Evolutionary conservation across 2,888 invertebrate genomes (phyloP).

Genomic region (Trichogramma evanescens): DNA sequence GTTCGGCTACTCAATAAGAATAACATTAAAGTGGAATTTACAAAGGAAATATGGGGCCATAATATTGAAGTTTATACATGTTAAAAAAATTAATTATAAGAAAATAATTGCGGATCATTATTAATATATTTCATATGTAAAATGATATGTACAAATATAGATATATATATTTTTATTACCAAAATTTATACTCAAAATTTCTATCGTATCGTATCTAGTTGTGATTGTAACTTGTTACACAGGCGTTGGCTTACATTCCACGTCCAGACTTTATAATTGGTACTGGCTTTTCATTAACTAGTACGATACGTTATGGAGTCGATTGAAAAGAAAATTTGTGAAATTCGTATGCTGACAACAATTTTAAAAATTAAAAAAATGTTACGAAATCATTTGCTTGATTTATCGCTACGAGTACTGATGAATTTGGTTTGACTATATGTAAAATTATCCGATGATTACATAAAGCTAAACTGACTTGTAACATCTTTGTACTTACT

Average conservation of each 20-base stretch:
- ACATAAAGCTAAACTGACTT: no score
- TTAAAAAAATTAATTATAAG: slow-evolving; percentile 7
- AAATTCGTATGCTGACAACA: neutral
- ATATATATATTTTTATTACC: slow-evolving; percentile 41
- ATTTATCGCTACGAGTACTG: no score
- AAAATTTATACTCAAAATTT: slow-evolving; percentile 48
- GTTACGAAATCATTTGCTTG: no score
- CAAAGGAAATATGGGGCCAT: slow-evolving; percentile 22
- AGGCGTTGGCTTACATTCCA: slow-evolving; percentile 42
- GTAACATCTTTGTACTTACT: no score
- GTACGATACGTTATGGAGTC: slow-evolving; percentile 11
- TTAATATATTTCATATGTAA: slow-evolving; percentile 43
- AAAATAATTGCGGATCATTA: slow-evolving; percentile 38
- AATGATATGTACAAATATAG: slow-evolving; percentile 30
- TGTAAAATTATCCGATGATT: no score
- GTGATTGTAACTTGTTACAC: slow-evolving; percentile 26
- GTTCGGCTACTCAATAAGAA: no score
- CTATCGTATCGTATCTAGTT: slow-evolving; percentile 39
- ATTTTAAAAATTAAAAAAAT: no score
- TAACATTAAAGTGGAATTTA: slow-evolving; percentile 13
- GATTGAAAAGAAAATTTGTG: slow-evolving; percentile 11
- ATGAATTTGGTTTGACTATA: no score
- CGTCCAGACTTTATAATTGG: slow-evolving; percentile 28
- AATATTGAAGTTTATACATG: slow-evolving; percentile 18
- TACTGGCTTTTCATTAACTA: slow-evolving; percentile 23